These are phyloP conservation scores for Cheilosia grossa DNA, from an alignment of 2,888 invertebrate species.

Conservation along the genomic window DNA sequence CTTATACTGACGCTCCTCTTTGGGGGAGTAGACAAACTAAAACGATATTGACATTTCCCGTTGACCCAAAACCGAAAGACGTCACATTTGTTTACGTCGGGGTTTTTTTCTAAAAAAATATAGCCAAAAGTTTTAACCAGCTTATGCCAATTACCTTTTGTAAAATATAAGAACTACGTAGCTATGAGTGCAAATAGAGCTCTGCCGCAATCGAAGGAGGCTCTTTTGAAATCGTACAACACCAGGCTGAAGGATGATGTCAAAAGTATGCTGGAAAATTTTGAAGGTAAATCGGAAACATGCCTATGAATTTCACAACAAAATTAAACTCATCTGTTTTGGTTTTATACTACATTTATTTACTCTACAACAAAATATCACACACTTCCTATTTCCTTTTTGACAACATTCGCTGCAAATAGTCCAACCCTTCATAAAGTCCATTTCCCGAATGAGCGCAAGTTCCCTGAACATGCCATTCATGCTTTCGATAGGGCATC, in stretches of 20 bases:
- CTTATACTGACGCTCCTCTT: neutral
- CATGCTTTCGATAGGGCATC: conserved; percentile 74
- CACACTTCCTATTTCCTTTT: conserved; percentile 54
- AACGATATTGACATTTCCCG: conserved; percentile 14
- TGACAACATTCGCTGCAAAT: conserved; percentile 75
- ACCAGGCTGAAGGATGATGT: conserved; percentile 97
- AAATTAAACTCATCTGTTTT: neutral
- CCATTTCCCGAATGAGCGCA: conserved; percentile 76
- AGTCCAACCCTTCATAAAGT: conserved; percentile 75
- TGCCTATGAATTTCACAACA: conserved; percentile 5
- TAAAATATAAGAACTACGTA: conserved; percentile 11
- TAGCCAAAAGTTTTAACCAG: neutral
- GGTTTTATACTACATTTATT: neutral
- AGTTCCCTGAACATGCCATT: conserved; percentile 76
- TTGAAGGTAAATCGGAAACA: conserved; percentile 87
- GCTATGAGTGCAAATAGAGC: conserved; percentile 84
- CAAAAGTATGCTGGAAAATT: conserved; percentile 98
- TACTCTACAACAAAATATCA: neutral
- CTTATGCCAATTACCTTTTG: neutral
- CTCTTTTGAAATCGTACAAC: conserved; percentile 96
- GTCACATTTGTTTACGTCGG: conserved; percentile 42
- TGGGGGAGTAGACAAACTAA: neutral
- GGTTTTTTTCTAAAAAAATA: neutral
- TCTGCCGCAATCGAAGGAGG: conserved; percentile 96
- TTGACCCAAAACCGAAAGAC: neutral